Evolutionary conservation across 2,113 vertebrate genomes (phyloP).

Genomic region (Podocnemis expansa): DNA sequence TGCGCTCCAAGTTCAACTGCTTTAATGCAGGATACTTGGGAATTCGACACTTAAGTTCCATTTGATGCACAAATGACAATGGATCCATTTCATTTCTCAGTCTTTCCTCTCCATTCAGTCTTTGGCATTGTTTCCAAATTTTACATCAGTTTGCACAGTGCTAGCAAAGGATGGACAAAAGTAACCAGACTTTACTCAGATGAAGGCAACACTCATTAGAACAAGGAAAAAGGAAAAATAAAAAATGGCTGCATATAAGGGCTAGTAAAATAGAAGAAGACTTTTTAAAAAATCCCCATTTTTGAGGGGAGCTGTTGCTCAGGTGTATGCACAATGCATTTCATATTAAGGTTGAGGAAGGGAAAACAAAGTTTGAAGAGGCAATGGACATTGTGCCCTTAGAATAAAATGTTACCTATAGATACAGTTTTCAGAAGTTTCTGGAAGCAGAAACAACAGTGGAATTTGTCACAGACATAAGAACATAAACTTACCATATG

Average conservation of each 20-base stretch:
- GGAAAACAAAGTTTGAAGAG: background rate
- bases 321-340: background rate
- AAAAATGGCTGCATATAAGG: background rate
- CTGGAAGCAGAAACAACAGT: background rate
- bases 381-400: background rate
- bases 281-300: background rate
- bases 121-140: background rate
- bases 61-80: background rate
- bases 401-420: background rate
- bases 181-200: background rate
- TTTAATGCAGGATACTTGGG: background rate
- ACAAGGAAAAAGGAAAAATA: background rate
- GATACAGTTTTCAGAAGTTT: background rate
- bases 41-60: background rate
- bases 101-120: background rate
- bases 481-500: background rate
- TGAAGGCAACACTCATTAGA: background rate
- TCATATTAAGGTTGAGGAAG: background rate
- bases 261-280: background rate
- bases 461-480: background rate
- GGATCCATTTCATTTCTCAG: rapidly evolving
- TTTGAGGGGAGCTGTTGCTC: background rate
- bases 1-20: background rate
- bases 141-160: background rate
- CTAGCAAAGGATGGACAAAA: background rate